Conservation (phyloP, 2,888 invertebrate species). For the Hedya salicella region DNA sequence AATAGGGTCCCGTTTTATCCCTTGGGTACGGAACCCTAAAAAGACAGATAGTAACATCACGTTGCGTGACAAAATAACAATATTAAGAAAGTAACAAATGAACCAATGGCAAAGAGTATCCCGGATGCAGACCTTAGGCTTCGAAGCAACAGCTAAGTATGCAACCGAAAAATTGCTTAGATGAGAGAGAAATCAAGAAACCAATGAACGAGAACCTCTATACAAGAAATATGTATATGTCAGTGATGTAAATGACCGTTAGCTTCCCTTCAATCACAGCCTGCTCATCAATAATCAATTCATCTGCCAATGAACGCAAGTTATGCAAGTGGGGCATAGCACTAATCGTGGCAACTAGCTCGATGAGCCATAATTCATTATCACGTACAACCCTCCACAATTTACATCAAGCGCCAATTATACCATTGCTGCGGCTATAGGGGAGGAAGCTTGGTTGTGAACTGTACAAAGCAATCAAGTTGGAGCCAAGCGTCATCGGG, state of each 20-base stretch:
- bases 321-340: slow-evolving; percentile 1
- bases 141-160: too few relatives aligned
- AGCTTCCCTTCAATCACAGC: not conserved
- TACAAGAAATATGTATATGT: too few relatives aligned
- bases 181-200: too few relatives aligned
- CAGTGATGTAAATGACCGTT: not conserved
- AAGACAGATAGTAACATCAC: too few relatives aligned
- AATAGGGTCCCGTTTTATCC: too few relatives aligned
- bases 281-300: slow-evolving; percentile 13
- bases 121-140: too few relatives aligned
- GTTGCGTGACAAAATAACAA: too few relatives aligned
- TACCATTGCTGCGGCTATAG: not conserved
- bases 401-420: not conserved
- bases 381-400: slow-evolving; percentile 3
- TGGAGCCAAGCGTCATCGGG: slow-evolving; percentile 40
- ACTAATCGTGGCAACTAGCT: slow-evolving; percentile 28
- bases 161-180: too few relatives aligned
- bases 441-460: slow-evolving; percentile 13
- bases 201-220: too few relatives aligned
- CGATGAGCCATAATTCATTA: slow-evolving; percentile 33
- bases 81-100: too few relatives aligned
- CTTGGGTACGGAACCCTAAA: too few relatives aligned
- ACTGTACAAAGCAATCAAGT: slow-evolving; percentile 43
- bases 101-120: too few relatives aligned
- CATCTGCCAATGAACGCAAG: slow-evolving; percentile 13